A percentile compares a stretch with the other conserved stretches of the same genome.
These are phyloP conservation scores for Hetaerina titia DNA, from an alignment of 2,888 invertebrate genomes.

Conservation along the genomic window DNA sequence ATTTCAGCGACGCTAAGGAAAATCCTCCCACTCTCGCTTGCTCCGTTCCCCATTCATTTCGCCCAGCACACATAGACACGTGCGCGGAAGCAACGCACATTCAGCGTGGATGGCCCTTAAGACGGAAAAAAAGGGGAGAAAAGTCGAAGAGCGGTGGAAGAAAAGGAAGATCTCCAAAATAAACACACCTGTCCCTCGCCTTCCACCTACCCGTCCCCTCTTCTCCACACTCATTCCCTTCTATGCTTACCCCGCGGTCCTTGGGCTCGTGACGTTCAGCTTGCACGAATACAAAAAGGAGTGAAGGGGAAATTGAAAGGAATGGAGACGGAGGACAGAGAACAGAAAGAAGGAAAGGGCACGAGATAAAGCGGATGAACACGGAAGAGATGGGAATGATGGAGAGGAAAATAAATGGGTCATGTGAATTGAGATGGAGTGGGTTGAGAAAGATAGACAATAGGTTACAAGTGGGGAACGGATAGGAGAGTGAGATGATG, in stretches of 20 bases:
- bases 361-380: background rate
- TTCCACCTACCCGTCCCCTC: background rate
- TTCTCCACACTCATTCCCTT: background rate
- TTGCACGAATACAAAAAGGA: background rate
- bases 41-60: conserved; percentile 18
- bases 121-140: background rate
- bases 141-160: background rate
- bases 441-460: background rate
- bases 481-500: background rate
- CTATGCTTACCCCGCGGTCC: background rate
- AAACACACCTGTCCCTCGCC: conserved; percentile 51
- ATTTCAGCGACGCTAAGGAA: background rate
- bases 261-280: background rate
- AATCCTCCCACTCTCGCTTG: background rate
- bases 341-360: background rate
- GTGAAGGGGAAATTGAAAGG: background rate
- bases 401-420: background rate
- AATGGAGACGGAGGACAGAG: background rate
- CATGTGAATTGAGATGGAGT: background rate
- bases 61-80: background rate
- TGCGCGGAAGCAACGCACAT: background rate
- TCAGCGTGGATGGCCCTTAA: background rate
- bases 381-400: background rate
- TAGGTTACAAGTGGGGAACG: background rate
- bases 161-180: conserved; percentile 15